phyloP scores from a whole-genome alignment of 2,888 invertebrate species.

The Dusona sp. region DNA sequence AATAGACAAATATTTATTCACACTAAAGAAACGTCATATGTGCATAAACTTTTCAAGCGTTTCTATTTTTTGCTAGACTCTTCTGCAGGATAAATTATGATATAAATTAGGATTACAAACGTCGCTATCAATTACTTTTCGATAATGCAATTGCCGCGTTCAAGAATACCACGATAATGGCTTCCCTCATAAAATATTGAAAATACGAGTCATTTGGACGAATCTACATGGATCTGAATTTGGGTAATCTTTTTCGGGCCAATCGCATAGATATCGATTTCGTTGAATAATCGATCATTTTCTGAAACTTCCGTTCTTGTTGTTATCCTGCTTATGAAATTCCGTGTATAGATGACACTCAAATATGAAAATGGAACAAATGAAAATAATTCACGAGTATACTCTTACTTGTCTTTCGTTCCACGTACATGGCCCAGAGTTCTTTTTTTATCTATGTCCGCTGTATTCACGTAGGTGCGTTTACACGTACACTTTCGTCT shows the following conservation, averaged over 20 bases:
- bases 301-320: neutral
- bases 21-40: neutral
- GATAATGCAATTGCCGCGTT: neutral
- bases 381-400: conserved; percentile 68
- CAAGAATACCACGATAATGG: neutral
- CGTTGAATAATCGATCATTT: neutral
- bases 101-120: neutral
- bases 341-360: conserved; percentile 43
- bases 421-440: neutral
- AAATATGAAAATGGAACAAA: conserved; percentile 66
- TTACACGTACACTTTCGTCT: conserved; percentile 10
- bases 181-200: neutral
- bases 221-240: neutral
- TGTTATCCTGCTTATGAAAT: neutral
- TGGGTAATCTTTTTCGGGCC: neutral
- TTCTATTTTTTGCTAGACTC: neutral
- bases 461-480: neutral
- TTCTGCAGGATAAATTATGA: neutral
- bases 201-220: neutral
- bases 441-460: neutral
- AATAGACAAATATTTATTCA: neutral
- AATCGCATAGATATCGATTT: neutral
- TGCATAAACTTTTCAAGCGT: neutral
- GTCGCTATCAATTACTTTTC: neutral
- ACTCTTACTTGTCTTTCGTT: conserved; percentile 8